phyloP scores from a whole-genome alignment of 2,113 vertebrate genomes.

The Macquaria ambigua region DNA sequence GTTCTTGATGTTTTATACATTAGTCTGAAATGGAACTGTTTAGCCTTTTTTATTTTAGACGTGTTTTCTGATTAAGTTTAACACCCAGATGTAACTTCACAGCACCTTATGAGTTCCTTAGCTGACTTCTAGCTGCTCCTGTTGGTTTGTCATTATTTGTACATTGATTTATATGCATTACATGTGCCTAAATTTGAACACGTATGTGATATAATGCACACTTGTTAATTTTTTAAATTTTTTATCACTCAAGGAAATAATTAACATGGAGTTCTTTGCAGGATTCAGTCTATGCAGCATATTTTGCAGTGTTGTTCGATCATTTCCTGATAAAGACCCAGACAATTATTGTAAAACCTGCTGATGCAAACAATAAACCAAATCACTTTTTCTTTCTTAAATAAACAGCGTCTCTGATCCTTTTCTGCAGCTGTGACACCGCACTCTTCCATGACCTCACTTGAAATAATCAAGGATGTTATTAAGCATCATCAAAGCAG shows the following conservation, averaged over 20 bases:
- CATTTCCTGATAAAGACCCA: slow-evolving; percentile 9
- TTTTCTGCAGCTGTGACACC: slow-evolving; percentile 47
- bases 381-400: slow-evolving; percentile 44
- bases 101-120: background rate
- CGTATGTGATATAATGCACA: background rate
- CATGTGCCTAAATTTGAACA: slow-evolving; percentile 28
- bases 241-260: background rate
- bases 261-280: background rate
- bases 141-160: background rate
- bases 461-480: slow-evolving; percentile 72
- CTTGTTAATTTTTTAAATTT: too few species aligned
- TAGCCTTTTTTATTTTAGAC: background rate
- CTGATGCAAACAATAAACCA: slow-evolving; percentile 60
- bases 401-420: slow-evolving; percentile 40
- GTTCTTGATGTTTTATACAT: slow-evolving; percentile 6
- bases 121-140: background rate
- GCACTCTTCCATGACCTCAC: slow-evolving; percentile 36
- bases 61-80: background rate
- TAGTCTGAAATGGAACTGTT: background rate
- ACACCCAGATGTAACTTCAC: background rate
- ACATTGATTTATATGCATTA: background rate
- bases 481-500: slow-evolving; percentile 74
- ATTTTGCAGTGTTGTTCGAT: background rate
- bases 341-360: slow-evolving; percentile 48
- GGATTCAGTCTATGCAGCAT: background rate